A percentile compares a stretch with the other conserved stretches of the same genome.
These are phyloP conservation scores for Sphenopsis melanotis DNA, from an alignment of 2,797 vertebrate species.

Conservation along the genomic window DNA sequence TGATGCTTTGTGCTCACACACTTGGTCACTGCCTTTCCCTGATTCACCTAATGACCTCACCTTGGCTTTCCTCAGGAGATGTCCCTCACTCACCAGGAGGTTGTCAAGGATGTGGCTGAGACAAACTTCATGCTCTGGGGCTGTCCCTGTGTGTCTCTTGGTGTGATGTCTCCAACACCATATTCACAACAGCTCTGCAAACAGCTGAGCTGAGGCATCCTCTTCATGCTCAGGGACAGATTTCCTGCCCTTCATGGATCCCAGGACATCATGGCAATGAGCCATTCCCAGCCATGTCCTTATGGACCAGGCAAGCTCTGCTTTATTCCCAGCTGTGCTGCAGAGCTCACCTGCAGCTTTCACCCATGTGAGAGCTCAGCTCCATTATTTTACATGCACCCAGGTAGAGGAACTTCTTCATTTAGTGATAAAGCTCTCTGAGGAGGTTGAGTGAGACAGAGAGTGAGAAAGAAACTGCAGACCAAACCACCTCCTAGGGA, in stretches of 20 bases:
- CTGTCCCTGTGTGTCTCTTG: background rate
- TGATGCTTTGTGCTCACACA: background rate
- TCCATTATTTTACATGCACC: background rate
- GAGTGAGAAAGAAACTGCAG: background rate
- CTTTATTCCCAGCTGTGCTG: background rate
- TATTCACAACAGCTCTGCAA: background rate
- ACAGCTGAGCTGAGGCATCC: background rate
- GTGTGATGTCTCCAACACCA: background rate
- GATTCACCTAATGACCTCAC: background rate
- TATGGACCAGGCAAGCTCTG: background rate
- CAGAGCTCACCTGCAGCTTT: background rate
- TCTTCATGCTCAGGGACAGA: background rate
- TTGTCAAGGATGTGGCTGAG: background rate
- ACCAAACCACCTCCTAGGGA: background rate
- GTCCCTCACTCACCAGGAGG: background rate
- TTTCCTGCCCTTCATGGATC: background rate
- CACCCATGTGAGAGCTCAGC: background rate
- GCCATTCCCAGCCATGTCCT: background rate
- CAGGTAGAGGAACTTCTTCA: background rate
- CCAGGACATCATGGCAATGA: fast-evolving
- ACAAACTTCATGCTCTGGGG: background rate
- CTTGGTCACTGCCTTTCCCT: background rate
- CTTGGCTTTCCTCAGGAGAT: background rate
- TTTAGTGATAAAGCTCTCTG: fast-evolving
- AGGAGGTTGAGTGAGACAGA: background rate